phyloP scores from a whole-genome alignment of 2,888 invertebrate genomes.

The Monochamus alternatus region DNA sequence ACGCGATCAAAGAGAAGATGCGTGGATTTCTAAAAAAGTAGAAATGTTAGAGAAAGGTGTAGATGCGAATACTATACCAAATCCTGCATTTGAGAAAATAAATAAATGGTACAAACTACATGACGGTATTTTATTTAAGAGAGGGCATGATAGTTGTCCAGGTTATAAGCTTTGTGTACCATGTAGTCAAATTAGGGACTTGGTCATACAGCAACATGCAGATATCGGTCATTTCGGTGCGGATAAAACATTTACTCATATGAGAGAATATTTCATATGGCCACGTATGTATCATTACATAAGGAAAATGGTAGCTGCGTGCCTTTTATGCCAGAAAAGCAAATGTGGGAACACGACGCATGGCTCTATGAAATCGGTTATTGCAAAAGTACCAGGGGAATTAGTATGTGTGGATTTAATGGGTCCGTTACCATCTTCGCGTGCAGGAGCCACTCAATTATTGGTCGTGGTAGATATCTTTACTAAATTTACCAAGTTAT shows the following conservation, averaged over 20 bases:
- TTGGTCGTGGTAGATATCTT: slow-evolving; percentile 39
- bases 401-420: slow-evolving; percentile 41
- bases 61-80: background rate
- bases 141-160: background rate
- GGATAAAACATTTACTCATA: slow-evolving; percentile 23
- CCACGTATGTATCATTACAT: slow-evolving; percentile 24
- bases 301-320: background rate
- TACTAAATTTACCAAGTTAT: slow-evolving; percentile 27
- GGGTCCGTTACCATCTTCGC: slow-evolving; percentile 18
- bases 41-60: too few species aligned
- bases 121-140: slow-evolving; percentile 20
- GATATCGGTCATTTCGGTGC: slow-evolving; percentile 27
- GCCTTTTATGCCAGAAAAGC: background rate
- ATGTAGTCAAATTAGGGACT: background rate
- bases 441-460: slow-evolving; percentile 29
- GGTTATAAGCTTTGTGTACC: slow-evolving; percentile 32
- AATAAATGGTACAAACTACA: slow-evolving; percentile 18
- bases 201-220: slow-evolving; percentile 8
- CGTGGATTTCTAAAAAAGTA: too few species aligned
- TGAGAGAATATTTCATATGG: slow-evolving; percentile 17
- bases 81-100: background rate
- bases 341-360: background rate
- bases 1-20: too few species aligned
- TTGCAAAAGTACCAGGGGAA: slow-evolving; percentile 25
- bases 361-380: background rate